These are phyloP conservation scores for Macrochelys suwanniensis DNA, from an alignment of 2,797 vertebrate species.

Conservation along the genomic window DNA sequence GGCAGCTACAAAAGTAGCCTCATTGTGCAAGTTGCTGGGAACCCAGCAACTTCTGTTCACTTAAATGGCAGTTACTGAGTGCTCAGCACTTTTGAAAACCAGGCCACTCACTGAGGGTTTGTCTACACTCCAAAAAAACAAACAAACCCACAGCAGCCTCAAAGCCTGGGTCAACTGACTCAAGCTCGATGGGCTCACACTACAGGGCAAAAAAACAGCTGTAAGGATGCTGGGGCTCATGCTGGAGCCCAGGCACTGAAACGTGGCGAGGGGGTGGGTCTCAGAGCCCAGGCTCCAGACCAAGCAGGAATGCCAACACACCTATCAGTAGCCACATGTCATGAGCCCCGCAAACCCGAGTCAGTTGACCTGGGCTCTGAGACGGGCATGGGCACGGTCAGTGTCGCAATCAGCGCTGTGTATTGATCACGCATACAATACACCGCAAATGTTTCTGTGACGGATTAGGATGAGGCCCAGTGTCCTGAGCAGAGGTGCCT, in stretches of 20 bases:
- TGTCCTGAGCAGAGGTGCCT: too few species aligned
- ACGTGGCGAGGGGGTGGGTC: too few species aligned
- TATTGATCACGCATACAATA: too few species aligned
- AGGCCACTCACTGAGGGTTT: constrained; percentile 61
- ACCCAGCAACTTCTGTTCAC: constrained; percentile 63
- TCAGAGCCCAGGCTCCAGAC: neutral
- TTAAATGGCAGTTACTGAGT: constrained; percentile 36
- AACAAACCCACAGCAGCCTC: neutral
- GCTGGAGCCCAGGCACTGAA: too few species aligned
- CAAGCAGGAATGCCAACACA: too few species aligned
- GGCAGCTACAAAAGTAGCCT: constrained; percentile 55
- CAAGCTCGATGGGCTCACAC: neutral
- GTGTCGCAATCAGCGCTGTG: too few species aligned
- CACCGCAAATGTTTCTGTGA: too few species aligned
- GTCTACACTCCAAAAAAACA: neutral
- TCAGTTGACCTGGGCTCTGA: neutral
- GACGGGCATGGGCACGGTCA: neutral
- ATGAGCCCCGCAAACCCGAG: neutral
- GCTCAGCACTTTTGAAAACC: constrained; percentile 66
- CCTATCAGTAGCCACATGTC: neutral
- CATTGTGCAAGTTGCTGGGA: constrained; percentile 55
- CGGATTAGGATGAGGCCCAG: too few species aligned
- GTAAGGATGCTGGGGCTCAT: too few species aligned
- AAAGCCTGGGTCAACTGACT: neutral
- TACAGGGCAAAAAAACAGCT: neutral